Conservation (phyloP, 2,797 vertebrate genomes). For the Argentina silus region DNA sequence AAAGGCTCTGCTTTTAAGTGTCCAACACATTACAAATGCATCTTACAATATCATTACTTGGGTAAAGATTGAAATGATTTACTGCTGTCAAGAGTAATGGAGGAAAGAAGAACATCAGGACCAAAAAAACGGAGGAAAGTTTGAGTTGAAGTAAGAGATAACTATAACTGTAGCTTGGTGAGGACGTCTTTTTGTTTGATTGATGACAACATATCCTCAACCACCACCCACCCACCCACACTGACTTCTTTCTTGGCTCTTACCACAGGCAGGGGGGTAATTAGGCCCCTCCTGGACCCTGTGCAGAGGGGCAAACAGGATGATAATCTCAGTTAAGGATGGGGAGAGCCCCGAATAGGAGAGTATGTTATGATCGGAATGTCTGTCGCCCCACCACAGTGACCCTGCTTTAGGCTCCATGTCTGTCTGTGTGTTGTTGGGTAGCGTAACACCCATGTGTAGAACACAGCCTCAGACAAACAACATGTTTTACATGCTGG, state of each 20-base stretch:
- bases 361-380: constrained; percentile 45
- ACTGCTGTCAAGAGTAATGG: constrained; percentile 11
- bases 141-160: constrained; percentile 2
- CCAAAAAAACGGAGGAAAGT: constrained; percentile 3
- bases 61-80: constrained; percentile 26
- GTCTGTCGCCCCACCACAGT: constrained; percentile 23
- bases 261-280: constrained; percentile 16
- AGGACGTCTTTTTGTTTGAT: constrained; percentile 24
- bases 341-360: constrained; percentile 28
- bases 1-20: background rate
- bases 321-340: constrained; percentile 9
- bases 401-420: constrained; percentile 28
- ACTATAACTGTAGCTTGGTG: background rate
- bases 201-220: constrained; percentile 8
- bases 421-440: constrained; percentile 25
- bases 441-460: constrained; percentile 14
- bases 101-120: constrained; percentile 5
- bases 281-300: constrained; percentile 19
- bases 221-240: constrained; percentile 6
- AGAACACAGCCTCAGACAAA: background rate
- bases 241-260: background rate
- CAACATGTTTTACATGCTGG: constrained; percentile 13
- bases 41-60: no score
- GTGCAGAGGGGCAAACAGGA: constrained; percentile 21
- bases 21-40: no score